Percentiles rank a stretch among this genome's conserved stretches.
These are phyloP conservation scores for Hartigia nigra DNA, from an alignment of 2,888 invertebrate genomes.

Conservation along the genomic window DNA sequence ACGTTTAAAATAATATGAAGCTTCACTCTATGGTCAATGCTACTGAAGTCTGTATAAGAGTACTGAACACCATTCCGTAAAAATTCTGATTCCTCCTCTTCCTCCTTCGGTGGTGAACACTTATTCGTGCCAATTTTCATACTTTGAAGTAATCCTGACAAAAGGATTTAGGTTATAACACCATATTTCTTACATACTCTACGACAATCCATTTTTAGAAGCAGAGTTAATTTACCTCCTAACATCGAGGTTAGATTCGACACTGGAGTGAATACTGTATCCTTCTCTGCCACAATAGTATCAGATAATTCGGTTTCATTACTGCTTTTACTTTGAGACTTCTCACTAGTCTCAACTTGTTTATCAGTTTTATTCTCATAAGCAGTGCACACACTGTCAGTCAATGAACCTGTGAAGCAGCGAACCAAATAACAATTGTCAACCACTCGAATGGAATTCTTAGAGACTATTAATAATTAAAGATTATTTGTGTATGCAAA, in stretches of 20 bases:
- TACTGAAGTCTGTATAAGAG: slow-evolving; percentile 69
- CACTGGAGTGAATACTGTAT: slow-evolving; percentile 39
- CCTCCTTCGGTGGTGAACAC: slow-evolving; percentile 57
- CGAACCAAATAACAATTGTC: neutral
- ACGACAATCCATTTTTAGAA: neutral
- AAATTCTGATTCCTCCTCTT: slow-evolving; percentile 46
- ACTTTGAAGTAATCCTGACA: slow-evolving; percentile 67
- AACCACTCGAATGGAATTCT: neutral
- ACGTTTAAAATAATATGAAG: slow-evolving; percentile 69
- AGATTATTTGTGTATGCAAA: slow-evolving; percentile 32
- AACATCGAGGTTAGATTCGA: slow-evolving; percentile 63
- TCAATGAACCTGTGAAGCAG: slow-evolving; percentile 66
- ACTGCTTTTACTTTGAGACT: slow-evolving; percentile 24
- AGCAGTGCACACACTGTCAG: slow-evolving; percentile 72
- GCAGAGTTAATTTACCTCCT: slow-evolving; percentile 62
- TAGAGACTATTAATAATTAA: slow-evolving; percentile 7
- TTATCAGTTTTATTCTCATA: slow-evolving; percentile 66
- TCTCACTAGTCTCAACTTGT: slow-evolving; percentile 34
- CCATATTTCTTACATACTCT: neutral
- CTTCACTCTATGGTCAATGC: slow-evolving; percentile 72
- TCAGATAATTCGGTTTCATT: slow-evolving; percentile 19
- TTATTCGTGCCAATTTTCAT: slow-evolving; percentile 64
- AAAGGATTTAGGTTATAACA: neutral
- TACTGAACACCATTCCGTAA: slow-evolving; percentile 65
- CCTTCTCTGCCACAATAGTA: slow-evolving; percentile 29